Base-by-base conservation (phyloP, 1,140 invertebrate species). In the Heliothis subflexa region DNA sequence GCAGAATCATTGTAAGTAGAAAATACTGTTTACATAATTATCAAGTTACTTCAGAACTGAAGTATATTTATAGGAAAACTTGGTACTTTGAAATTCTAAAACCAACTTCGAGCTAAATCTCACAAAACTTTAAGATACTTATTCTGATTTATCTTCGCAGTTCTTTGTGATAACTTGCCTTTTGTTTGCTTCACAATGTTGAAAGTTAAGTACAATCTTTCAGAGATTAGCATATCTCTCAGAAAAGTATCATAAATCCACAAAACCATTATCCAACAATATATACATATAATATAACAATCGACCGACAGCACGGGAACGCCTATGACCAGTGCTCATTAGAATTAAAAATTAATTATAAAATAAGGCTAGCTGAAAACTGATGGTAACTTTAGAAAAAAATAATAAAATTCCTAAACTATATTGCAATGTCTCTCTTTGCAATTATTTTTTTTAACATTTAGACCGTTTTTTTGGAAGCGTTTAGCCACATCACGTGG, bases 381-480 rank as follows among this genome's bases (percentile, higher is more conserved):
- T 94, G 90, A 88, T 94, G 93, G 93, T 94, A 94, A 94, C 93
- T 93, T 91, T 90, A 91, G 93, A 93, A 92, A 90, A 90, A 74
- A 59, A 74, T 62, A 62, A 62, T 54, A 90, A 86, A 91, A 91
- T 88, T 62, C 83, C 86, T 90, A 89, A 83, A 82, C 83, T 90
- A 93, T 76, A 87, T 84, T 87, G 88, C 88, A 89, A 92, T 92
- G 91, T 93, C 92, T 92, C 91, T 93, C 91, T 81, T 82, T 79
- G 68, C 64, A 76, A 77, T 80, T 66, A n/a, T n/a, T 76, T 78
- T 71, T 79, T 14, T 54, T 54, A 62, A 80, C 74, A 78, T 84
- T 84, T 83, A 87, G 83, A 86, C 84, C 84, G 80, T 83, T 80
- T 81, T 62, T 71, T 59, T 86, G 84, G 85, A 87, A 90, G 84